These are phyloP conservation scores for Nesometra sesokonis DNA, from an alignment of 35 echinoderm and acorn worm genomes.

Conservation along the genomic window DNA sequence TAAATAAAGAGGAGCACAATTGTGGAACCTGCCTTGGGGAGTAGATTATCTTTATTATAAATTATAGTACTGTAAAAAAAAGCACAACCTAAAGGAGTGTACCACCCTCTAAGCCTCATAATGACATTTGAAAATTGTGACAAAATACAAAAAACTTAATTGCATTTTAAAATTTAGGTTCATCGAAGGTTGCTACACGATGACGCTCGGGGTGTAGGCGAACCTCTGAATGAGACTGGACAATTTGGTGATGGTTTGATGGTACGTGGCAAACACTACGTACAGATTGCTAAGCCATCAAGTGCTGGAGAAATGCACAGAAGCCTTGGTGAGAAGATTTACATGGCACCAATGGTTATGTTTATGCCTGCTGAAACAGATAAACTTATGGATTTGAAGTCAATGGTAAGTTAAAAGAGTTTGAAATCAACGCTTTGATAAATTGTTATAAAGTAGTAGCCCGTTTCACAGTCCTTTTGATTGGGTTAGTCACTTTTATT, in stretches of 20 bases:
- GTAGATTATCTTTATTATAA: too few species aligned
- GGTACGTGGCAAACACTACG: constrained; percentile 47
- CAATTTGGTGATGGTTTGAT: constrained; percentile 95
- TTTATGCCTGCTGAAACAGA: constrained; percentile 25
- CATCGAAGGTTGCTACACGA: constrained; percentile 65
- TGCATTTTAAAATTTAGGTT: constrained; percentile 20
- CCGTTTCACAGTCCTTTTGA: too few species aligned
- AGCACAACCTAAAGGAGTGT: too few species aligned
- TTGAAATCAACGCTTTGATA: too few species aligned
- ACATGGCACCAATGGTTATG: constrained; percentile 60
- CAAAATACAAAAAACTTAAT: too few species aligned
- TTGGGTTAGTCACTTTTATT: too few species aligned
- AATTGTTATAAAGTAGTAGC: too few species aligned
- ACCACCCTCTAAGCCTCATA: too few species aligned
- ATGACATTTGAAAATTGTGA: too few species aligned
- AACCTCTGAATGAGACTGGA: constrained; percentile 92
- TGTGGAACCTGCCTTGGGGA: too few species aligned
- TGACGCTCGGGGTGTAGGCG: constrained; percentile 59
- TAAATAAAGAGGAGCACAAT: too few species aligned
- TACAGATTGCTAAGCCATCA: constrained; percentile 25
- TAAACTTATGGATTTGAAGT: constrained; percentile 26
- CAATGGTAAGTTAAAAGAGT: constrained; percentile 20
- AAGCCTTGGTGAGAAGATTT: constrained; percentile 61
- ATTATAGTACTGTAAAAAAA: too few species aligned
- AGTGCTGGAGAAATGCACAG: constrained; percentile 49